Conservation (phyloP, 2,888 invertebrate genomes). For the Callyntrura guangdongensis region DNA sequence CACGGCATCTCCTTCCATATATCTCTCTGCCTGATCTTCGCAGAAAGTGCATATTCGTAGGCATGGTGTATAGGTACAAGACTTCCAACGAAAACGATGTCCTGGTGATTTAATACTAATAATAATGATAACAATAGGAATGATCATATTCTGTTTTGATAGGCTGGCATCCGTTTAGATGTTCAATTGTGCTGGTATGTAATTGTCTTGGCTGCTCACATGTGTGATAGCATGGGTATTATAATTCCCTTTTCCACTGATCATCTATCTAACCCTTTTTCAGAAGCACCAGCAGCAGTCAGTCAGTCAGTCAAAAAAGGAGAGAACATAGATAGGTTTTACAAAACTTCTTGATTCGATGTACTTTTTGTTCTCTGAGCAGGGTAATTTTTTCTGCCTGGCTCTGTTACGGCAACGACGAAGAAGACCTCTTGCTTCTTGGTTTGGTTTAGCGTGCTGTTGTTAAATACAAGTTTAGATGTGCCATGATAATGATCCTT, state of each 20-base stretch:
- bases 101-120: conserved; percentile 79
- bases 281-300: conserved; percentile 27
- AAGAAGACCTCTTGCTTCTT: conserved; percentile 48
- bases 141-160: conserved; percentile 75
- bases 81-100: conserved; percentile 52
- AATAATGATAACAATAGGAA: conserved; percentile 79
- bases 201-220: conserved; percentile 75
- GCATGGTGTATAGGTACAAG: no score
- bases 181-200: conserved; percentile 72
- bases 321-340: neutral
- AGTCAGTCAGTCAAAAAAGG: neutral
- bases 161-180: conserved; percentile 76
- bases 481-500: conserved; percentile 79
- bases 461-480: conserved; percentile 79
- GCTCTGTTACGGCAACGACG: conserved; percentile 42
- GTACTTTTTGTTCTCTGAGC: conserved; percentile 33
- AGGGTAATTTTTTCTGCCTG: conserved; percentile 64
- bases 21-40: conserved; percentile 33
- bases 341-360: conserved; percentile 31
- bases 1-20: conserved; percentile 53
- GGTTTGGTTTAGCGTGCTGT: conserved; percentile 70
- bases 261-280: conserved; percentile 32
- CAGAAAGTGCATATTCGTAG: conserved; percentile 2
- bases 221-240: conserved; percentile 42
- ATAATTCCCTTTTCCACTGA: conserved; percentile 19